Evolutionary conservation across 2,113 vertebrate genomes (phyloP).

Genomic region (Dicaeum eximium): DNA sequence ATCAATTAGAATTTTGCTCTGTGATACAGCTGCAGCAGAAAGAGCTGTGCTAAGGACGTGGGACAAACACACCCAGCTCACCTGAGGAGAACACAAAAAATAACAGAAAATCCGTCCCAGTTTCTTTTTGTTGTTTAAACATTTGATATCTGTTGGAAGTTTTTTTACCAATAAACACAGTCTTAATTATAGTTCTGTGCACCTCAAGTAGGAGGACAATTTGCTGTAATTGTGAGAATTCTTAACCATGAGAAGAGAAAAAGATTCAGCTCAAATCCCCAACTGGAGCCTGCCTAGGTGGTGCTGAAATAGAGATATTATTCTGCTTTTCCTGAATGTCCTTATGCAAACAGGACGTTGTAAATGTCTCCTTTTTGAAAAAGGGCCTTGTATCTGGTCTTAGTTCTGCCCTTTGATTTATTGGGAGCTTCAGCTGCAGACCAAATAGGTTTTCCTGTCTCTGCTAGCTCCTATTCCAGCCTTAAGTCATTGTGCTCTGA

Average conservation of each 20-base stretch:
- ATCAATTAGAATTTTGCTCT: not conserved
- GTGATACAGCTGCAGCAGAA: not conserved
- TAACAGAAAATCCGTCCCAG: not conserved
- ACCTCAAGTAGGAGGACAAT: not conserved
- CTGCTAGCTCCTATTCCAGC: constrained; percentile 45
- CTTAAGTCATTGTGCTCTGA: constrained; percentile 43
- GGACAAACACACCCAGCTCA: not conserved
- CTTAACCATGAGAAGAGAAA: not conserved
- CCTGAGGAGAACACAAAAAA: not conserved
- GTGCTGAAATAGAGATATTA: constrained; percentile 54
- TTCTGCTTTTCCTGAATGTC: constrained; percentile 48
- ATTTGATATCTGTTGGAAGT: not conserved
- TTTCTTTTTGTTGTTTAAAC: not conserved
- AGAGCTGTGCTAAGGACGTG: not conserved
- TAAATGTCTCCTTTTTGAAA: constrained; percentile 63
- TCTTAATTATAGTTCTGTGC: not conserved
- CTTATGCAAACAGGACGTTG: constrained; percentile 72
- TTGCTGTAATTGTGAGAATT: not conserved
- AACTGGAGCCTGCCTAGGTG: constrained; percentile 8
- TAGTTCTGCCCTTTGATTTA: constrained; percentile 67
- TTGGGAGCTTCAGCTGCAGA: constrained; percentile 65
- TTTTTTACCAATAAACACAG: not conserved
- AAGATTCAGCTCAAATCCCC: not conserved
- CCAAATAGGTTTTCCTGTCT: constrained; percentile 71
- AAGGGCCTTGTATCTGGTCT: constrained; percentile 61